Conservation (phyloP, 2,888 invertebrate genomes). For the Tinea semifulvella region DNA sequence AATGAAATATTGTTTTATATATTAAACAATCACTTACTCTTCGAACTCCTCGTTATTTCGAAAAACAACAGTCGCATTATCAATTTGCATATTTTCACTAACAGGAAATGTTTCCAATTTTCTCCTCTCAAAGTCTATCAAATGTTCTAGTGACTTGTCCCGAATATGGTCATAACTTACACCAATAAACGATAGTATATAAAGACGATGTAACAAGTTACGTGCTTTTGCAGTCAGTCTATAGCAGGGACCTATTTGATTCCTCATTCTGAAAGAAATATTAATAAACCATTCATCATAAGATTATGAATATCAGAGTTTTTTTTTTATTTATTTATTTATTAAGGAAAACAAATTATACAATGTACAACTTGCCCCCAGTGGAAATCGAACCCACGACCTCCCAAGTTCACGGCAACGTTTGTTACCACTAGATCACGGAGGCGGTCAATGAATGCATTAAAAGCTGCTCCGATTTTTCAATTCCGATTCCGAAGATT, state of each 20-base stretch:
- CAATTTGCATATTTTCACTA: slow-evolving; percentile 33
- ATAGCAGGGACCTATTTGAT: slow-evolving; percentile 39
- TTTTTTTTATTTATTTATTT: no score
- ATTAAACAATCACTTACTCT: slow-evolving; percentile 32
- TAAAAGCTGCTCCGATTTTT: no score
- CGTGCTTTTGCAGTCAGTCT: slow-evolving; percentile 38
- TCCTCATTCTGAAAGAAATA: slow-evolving; percentile 34
- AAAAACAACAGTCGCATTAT: slow-evolving; percentile 49
- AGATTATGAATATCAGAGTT: no score
- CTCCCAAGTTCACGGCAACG: no score
- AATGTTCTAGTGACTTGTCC: slow-evolving; percentile 44
- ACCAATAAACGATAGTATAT: slow-evolving; percentile 53
- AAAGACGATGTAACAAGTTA: slow-evolving; percentile 37
- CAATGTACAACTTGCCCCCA: no score
- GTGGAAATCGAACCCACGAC: no score
- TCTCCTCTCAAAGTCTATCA: slow-evolving; percentile 40
- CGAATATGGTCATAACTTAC: slow-evolving; percentile 40
- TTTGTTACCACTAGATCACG: no score
- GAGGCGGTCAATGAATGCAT: no score
- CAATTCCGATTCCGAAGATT: no score
- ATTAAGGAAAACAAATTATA: no score
- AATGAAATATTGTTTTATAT: no score
- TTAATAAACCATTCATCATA: no score
- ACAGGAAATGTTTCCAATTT: slow-evolving; percentile 45
- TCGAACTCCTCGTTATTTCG: slow-evolving; percentile 39